phyloP scores from a whole-genome alignment of 1,140 invertebrate genomes.

The Drosophila tsacasi region DNA sequence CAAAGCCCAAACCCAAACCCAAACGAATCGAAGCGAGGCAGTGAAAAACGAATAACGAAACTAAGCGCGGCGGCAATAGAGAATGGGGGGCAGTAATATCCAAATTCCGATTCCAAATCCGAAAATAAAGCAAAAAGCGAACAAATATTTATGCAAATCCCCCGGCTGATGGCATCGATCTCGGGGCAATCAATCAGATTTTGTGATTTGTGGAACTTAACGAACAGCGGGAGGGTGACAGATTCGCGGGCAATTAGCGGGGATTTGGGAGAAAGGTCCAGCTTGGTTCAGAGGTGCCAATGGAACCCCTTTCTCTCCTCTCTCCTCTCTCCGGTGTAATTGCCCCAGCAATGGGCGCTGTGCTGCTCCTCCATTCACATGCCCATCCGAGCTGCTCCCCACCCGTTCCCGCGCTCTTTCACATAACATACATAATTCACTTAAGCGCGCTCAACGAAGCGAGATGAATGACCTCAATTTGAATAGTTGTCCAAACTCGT shows the following conservation, averaged over 20 bases:
- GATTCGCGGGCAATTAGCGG: constrained; percentile 70
- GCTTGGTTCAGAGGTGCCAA: constrained; percentile 61
- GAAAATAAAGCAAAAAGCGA: constrained; percentile 36
- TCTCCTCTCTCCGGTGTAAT: not conserved
- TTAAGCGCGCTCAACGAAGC: constrained; percentile 83
- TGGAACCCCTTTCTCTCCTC: constrained; percentile 23
- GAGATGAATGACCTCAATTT: constrained; percentile 85
- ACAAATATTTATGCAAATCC: constrained; percentile 75
- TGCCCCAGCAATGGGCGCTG: constrained; percentile 36
- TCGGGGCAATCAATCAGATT: constrained; percentile 60
- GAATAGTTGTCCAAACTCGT: constrained; percentile 67
- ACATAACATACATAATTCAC: constrained; percentile 81
- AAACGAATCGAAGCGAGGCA: constrained; percentile 12
- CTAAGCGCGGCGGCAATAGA: constrained; percentile 21
- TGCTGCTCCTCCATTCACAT: constrained; percentile 36
- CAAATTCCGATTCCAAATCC: constrained; percentile 47
- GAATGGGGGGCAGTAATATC: constrained; percentile 33
- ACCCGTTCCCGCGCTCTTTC: constrained; percentile 24
- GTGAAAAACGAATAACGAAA: constrained; percentile 20
- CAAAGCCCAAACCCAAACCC: constrained; percentile 25
- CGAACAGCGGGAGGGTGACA: constrained; percentile 33
- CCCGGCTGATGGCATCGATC: constrained; percentile 46
- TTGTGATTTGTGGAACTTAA: constrained; percentile 8
- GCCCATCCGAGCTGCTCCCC: constrained; percentile 32
- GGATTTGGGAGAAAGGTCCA: constrained; percentile 52